Conservation (phyloP, 2,797 vertebrate species). For the Thunnus albacares region DNA sequence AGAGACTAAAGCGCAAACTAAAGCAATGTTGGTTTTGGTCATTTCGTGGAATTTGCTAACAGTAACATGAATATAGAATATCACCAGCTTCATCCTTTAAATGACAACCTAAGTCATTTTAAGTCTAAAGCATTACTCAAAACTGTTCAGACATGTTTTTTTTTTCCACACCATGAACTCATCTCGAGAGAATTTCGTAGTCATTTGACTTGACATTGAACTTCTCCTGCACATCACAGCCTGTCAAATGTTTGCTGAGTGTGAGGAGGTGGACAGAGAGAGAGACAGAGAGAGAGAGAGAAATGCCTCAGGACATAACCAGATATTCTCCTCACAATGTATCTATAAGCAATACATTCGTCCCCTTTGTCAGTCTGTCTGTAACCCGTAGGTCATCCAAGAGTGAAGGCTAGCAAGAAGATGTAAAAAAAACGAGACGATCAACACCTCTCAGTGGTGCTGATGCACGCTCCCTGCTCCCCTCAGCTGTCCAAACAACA, state of each 20-base stretch:
- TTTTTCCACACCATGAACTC: neutral
- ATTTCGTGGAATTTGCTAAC: neutral
- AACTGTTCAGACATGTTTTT: neutral
- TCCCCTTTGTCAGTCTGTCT: constrained; percentile 32
- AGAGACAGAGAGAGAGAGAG: neutral
- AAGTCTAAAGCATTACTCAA: neutral
- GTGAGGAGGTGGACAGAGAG: neutral
- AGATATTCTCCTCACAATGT: constrained; percentile 21
- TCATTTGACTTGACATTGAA: constrained; percentile 30
- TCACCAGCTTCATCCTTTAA: neutral
- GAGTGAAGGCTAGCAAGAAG: constrained; percentile 36
- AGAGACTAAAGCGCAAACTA: too few relatives aligned
- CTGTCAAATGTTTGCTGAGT: constrained; percentile 28
- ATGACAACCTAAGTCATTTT: neutral
- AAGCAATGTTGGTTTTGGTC: neutral
- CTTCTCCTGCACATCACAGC: neutral
- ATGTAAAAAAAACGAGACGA: constrained; percentile 19
- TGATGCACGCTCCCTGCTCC: constrained; percentile 26
- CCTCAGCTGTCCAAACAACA: constrained; percentile 52
- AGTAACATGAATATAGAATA: neutral
- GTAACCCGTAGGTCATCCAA: constrained; percentile 54
- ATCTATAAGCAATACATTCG: constrained; percentile 1
- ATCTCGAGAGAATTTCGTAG: neutral
- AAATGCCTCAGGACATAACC: constrained; percentile 47
- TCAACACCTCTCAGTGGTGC: constrained; percentile 18